Percentiles rank a stretch among this genome's conserved stretches.
phyloP scores from a whole-genome alignment of 2,888 invertebrate genomes.

The Chymomyza amoena region DNA sequence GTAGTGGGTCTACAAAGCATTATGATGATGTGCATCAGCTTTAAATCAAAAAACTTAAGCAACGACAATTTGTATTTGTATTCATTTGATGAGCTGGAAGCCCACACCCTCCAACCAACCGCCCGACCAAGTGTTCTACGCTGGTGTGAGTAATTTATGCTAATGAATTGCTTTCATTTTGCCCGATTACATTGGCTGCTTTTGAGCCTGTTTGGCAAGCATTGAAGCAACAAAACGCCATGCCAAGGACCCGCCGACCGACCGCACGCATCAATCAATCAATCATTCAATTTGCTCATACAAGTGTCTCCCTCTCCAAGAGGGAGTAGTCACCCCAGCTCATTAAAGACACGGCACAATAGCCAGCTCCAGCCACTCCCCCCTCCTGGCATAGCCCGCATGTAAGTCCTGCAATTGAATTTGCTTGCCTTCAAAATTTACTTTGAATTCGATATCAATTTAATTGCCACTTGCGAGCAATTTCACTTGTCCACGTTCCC shows the following conservation, averaged over 20 bases:
- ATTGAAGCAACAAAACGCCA: slow-evolving; percentile 4
- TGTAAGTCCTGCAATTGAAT: not conserved
- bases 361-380: not conserved
- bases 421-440: not conserved
- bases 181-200: slow-evolving; percentile 24
- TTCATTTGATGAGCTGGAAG: not conserved
- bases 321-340: not conserved
- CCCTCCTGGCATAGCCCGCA: not conserved
- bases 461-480: not conserved
- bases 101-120: not conserved
- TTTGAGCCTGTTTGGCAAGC: slow-evolving; percentile 8
- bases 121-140: not conserved
- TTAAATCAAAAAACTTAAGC: not conserved
- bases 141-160: slow-evolving; percentile 56
- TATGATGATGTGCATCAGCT: slow-evolving; percentile 44
- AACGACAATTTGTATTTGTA: slow-evolving; percentile 6
- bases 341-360: not conserved
- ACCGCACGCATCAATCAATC: slow-evolving; percentile 49
- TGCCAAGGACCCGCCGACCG: slow-evolving; percentile 7
- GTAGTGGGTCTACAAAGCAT: slow-evolving; percentile 1
- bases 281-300: not conserved
- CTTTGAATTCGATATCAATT: not conserved
- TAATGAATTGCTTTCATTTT: slow-evolving; percentile 50
- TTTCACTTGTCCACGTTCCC: not conserved
- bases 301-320: not conserved